These are phyloP conservation scores for Cladopsammia gracilis DNA, from an alignment of 64 coral and sea anemone genomes.

Conservation along the genomic window DNA sequence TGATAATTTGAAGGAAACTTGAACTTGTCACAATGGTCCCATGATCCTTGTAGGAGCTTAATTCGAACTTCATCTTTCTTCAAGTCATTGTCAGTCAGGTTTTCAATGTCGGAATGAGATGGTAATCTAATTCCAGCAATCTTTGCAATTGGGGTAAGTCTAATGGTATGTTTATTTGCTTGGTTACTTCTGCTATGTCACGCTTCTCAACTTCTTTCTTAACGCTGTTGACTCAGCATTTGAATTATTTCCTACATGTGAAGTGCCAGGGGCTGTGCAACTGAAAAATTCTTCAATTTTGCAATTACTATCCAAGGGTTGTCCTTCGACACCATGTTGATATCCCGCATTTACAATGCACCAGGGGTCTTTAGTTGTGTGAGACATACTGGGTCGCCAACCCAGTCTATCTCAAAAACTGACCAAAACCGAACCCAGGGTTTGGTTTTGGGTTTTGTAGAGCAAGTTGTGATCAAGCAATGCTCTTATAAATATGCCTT, in stretches of 20 bases:
- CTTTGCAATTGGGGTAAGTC: too few relatives aligned
- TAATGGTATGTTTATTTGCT: too few relatives aligned
- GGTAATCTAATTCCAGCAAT: too few relatives aligned
- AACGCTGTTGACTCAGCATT: constrained; percentile 74
- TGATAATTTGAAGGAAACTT: constrained; percentile 25
- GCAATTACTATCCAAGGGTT: constrained; percentile 57
- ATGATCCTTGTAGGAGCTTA: too few relatives aligned
- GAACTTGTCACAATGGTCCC: too few relatives aligned
- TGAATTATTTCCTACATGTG: constrained; percentile 73
- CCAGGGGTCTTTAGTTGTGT: constrained; percentile 35
- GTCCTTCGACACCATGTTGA: constrained; percentile 74
- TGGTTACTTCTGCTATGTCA: too few relatives aligned
- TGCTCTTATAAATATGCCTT: not conserved
- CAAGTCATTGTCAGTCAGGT: too few relatives aligned
- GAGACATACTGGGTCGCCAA: too few relatives aligned
- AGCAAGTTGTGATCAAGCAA: constrained; percentile 64
- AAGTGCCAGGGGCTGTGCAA: constrained; percentile 71
- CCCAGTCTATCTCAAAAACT: not conserved
- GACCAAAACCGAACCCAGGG: constrained; percentile 54
- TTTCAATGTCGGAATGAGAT: too few relatives aligned
- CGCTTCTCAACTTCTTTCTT: not conserved
- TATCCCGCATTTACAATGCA: not conserved
- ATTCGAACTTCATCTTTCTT: too few relatives aligned
- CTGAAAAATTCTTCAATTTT: constrained; percentile 80
- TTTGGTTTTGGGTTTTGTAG: constrained; percentile 39